Evolutionary conservation across 1,140 invertebrate genomes (phyloP).

Genomic region (Neodiprion virginianus): DNA sequence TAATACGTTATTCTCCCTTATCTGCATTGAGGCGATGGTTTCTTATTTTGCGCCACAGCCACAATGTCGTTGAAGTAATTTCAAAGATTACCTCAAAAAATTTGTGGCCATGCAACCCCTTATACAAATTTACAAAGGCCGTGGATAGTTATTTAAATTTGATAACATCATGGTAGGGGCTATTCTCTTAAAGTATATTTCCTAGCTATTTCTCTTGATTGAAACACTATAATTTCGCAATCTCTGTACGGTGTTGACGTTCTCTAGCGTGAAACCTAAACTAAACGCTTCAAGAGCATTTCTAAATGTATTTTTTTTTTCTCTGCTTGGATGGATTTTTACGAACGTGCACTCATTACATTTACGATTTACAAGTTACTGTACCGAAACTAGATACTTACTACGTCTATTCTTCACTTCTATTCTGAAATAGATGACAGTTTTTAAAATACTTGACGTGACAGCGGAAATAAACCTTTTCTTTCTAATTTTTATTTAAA

Average conservation of each 20-base stretch:
- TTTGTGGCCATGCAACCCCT: too few species aligned
- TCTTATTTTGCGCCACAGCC: slow-evolving; percentile 26
- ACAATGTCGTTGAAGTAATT: slow-evolving; percentile 13
- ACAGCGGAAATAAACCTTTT: too few species aligned
- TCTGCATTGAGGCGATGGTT: slow-evolving; percentile 46
- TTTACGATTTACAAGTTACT: slow-evolving; percentile 6
- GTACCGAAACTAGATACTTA: background rate
- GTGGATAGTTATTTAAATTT: too few species aligned
- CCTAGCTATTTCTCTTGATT: slow-evolving; percentile 10
- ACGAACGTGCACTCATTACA: slow-evolving; percentile 14
- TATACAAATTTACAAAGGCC: too few species aligned
- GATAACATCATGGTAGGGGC: background rate
- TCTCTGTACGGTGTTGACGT: slow-evolving; percentile 3
- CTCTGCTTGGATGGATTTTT: slow-evolving; percentile 20
- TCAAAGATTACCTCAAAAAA: too few species aligned
- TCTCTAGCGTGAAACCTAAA: background rate
- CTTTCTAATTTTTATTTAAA: too few species aligned
- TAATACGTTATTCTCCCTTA: slow-evolving; percentile 50
- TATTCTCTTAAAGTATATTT: slow-evolving; percentile 15
- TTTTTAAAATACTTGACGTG: background rate
- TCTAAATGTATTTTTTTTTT: slow-evolving; percentile 12
- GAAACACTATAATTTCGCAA: background rate
- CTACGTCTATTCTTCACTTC: background rate
- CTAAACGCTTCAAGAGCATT: slow-evolving; percentile 1
- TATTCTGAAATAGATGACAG: background rate